Evolutionary conservation across 2,888 invertebrate genomes (phyloP).

Genomic region (Neoaliturus tenellus): DNA sequence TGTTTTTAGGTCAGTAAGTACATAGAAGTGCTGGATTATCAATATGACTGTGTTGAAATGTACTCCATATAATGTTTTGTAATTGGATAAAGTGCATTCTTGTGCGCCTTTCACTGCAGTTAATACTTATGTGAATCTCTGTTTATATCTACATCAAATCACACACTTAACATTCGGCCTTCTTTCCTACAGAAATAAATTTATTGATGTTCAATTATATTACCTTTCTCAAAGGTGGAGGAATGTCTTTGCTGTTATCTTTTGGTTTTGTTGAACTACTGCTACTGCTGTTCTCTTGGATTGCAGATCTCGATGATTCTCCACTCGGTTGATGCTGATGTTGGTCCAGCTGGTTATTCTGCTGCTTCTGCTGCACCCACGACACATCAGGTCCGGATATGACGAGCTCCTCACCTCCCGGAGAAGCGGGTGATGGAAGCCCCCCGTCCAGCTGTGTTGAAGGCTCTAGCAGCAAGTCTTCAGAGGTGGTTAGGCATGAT

Average conservation of each 20-base stretch:
- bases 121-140: neutral
- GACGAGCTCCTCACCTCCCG: neutral
- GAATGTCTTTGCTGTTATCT: slow-evolving; percentile 28
- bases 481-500: neutral
- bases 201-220: neutral
- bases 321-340: neutral
- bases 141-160: neutral
- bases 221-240: slow-evolving; percentile 37
- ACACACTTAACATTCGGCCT: neutral
- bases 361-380: neutral
- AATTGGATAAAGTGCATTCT: no score
- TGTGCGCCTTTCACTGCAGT: no score
- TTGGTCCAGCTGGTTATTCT: neutral
- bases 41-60: no score
- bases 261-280: neutral
- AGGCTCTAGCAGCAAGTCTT: slow-evolving; percentile 1
- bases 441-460: neutral
- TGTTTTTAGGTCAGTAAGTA: no score
- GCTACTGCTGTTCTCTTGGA: neutral
- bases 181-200: neutral
- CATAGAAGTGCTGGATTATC: no score
- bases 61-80: no score
- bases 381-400: slow-evolving; percentile 8
- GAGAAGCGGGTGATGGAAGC: neutral
- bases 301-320: neutral